These are phyloP conservation scores for Eonycteris spelaea DNA, from an alignment of 2,113 vertebrate species.

Conservation along the genomic window DNA sequence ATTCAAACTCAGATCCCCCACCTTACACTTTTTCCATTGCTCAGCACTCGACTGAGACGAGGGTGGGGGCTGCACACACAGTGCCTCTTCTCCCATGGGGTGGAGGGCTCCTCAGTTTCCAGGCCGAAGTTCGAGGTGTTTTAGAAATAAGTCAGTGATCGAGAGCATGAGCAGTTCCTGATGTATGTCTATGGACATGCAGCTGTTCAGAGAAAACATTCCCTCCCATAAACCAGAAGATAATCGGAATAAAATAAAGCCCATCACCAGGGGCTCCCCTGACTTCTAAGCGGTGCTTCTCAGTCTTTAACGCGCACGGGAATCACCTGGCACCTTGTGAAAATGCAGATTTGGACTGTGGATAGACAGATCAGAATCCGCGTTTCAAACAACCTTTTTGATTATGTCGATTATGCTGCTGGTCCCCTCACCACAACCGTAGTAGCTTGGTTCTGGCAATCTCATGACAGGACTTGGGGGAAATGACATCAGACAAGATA, in stretches of 20 bases:
- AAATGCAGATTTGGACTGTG: not conserved
- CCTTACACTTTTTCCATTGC: not conserved
- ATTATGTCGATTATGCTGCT: not conserved
- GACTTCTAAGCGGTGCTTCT: not conserved
- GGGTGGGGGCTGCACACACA: not conserved
- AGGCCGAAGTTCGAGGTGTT: not conserved
- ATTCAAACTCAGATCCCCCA: not conserved
- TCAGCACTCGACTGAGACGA: not conserved
- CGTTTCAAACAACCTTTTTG: not conserved
- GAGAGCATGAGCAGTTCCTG: not conserved
- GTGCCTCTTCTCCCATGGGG: not conserved
- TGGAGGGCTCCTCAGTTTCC: not conserved
- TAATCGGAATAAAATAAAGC: not conserved
- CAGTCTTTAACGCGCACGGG: not conserved
- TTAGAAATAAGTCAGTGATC: not conserved
- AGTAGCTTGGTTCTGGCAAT: not conserved
- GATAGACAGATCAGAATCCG: not conserved
- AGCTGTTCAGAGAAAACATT: not conserved
- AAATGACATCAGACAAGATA: not conserved
- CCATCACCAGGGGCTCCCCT: not conserved
- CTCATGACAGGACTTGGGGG: not conserved
- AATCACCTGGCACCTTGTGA: not conserved
- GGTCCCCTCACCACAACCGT: fast-evolving
- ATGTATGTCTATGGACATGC: not conserved
- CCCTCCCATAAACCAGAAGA: not conserved